Evolutionary conservation across 2,888 invertebrate genomes (phyloP).

Genomic region (Hydropsyche betteni): DNA sequence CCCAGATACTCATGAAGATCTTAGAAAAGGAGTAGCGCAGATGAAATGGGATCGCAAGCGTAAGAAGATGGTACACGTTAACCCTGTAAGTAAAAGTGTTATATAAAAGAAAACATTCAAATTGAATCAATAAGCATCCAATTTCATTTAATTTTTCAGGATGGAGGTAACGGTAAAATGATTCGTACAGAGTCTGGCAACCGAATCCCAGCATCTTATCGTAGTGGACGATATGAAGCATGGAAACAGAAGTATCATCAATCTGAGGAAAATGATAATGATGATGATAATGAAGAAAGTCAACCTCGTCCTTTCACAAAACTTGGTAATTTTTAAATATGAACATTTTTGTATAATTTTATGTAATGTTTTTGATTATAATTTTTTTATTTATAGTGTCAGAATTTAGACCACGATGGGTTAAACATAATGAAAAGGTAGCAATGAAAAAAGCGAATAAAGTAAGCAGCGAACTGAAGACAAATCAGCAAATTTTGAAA

Average conservation of each 20-base stretch:
- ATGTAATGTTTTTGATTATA: background rate
- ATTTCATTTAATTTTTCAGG: slow-evolving; percentile 54
- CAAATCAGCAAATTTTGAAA: slow-evolving; percentile 82
- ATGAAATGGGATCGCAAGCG: slow-evolving; percentile 94
- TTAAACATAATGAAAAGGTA: slow-evolving; percentile 79
- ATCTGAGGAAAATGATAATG: slow-evolving; percentile 61
- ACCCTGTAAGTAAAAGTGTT: slow-evolving; percentile 62
- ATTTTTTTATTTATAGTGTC: slow-evolving; percentile 58
- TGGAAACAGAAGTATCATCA: slow-evolving; percentile 83
- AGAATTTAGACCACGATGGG: slow-evolving; percentile 77
- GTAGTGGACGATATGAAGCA: slow-evolving; percentile 86
- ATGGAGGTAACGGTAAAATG: slow-evolving; percentile 63
- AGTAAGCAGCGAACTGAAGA: slow-evolving; percentile 70
- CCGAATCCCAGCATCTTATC: slow-evolving; percentile 94
- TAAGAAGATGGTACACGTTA: slow-evolving; percentile 89
- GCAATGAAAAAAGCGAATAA: slow-evolving; percentile 67
- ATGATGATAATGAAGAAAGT: slow-evolving; percentile 59
- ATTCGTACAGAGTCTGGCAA: slow-evolving; percentile 96
- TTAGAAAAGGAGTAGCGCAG: slow-evolving; percentile 68
- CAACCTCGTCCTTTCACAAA: slow-evolving; percentile 16
- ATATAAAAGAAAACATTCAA: background rate
- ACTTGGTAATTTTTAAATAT: slow-evolving; percentile 14
- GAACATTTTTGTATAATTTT: background rate
- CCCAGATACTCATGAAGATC: slow-evolving; percentile 78
- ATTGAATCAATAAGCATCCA: background rate